A percentile compares a stretch with the other conserved stretches of the same genome.
Evolutionary conservation across 2,888 invertebrate genomes (phyloP).

Genomic region (Zele albiditarsus): DNA sequence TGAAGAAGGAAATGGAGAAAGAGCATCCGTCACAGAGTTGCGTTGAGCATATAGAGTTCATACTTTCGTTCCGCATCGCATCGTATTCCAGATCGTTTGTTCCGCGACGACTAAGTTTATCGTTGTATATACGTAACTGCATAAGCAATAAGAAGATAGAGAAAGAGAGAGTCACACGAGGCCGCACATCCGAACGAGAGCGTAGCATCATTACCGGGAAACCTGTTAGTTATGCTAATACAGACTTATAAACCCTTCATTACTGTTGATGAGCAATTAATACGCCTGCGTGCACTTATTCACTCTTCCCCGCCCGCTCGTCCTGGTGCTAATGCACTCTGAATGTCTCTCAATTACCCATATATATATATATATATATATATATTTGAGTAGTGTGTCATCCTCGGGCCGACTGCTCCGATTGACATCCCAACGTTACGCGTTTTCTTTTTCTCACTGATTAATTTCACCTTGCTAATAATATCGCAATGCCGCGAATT

Average conservation of each 20-base stretch:
- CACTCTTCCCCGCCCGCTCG: slow-evolving; percentile 38
- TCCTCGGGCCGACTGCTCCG: not conserved
- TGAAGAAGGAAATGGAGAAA: slow-evolving; percentile 2
- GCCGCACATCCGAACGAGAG: slow-evolving; percentile 47
- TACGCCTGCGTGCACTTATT: slow-evolving; percentile 58
- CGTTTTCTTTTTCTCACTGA: not conserved
- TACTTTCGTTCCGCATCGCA: slow-evolving; percentile 11
- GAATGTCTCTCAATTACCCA: slow-evolving; percentile 67
- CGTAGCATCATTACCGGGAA: slow-evolving; percentile 67
- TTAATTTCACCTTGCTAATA: slow-evolving; percentile 3
- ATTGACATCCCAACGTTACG: slow-evolving; percentile 1
- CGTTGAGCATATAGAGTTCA: slow-evolving; percentile 18
- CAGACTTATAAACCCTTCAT: slow-evolving; percentile 71
- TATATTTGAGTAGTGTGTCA: slow-evolving; percentile 26
- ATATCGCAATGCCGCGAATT: too few relatives aligned
- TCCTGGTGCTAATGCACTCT: slow-evolving; percentile 63
- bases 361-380: slow-evolving; percentile 30
- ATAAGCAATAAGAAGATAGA: slow-evolving; percentile 8
- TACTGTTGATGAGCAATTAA: slow-evolving; percentile 71
- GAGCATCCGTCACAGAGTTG: slow-evolving; percentile 28
- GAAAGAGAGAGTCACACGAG: slow-evolving; percentile 21
- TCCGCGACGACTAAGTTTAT: slow-evolving; percentile 20
- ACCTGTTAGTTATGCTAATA: slow-evolving; percentile 72
- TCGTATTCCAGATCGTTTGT: slow-evolving; percentile 35
- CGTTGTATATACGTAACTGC: slow-evolving; percentile 10